Base-by-base conservation (phyloP, 2,797 vertebrate genomes). In the Amblyopsis hoosieri region DNA sequence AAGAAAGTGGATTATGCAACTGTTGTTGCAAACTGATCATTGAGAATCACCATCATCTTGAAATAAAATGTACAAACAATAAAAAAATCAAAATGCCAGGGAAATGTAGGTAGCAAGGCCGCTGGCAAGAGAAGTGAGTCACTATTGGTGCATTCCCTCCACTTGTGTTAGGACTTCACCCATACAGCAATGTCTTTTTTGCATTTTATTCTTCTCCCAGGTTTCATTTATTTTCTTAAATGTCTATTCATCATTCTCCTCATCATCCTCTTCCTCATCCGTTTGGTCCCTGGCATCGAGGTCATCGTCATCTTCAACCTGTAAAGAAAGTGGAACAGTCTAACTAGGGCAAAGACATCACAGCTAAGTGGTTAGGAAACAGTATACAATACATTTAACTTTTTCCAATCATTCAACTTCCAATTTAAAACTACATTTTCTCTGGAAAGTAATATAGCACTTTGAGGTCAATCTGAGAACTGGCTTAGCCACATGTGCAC, bases 241-340 rank as follows among this genome's bases (percentile, higher is more conserved):
- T 68, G 67, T 72, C 69, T 82, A 54, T 91, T 89, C 85, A 55
- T 89, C 78, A 3, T 88, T 87, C 47, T 92, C 88, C 8, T 94
- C 91, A 0, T 93, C 87, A 4, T 90, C 84, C 0, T 89, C 94
- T 0, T 93, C 91, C 0, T 94, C 92, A 0, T 92, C 91, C 2
- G 89, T 91, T 74, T 94, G 96, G 81, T 97, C 96, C 87, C 90
- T 93, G 17, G 94, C 89, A 56, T 98, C 96, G 17, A 95, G 90
- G 68, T 99, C 97, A 57, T 98, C 97, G 62, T 99, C 97, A 83
- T 99, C 97, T 82, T 97, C 96, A 81, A 95, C 91, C 97, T 97
- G 89, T 31, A 63, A 65, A 79, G 62, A 83, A 9, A 89, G 66
- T 1, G 64, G 51, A 67, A 86, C 75, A 81, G 74, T 79, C 80